These are phyloP conservation scores for Sinohyriopsis cumingii DNA, from an alignment of 2,888 invertebrate species.

Conservation along the genomic window DNA sequence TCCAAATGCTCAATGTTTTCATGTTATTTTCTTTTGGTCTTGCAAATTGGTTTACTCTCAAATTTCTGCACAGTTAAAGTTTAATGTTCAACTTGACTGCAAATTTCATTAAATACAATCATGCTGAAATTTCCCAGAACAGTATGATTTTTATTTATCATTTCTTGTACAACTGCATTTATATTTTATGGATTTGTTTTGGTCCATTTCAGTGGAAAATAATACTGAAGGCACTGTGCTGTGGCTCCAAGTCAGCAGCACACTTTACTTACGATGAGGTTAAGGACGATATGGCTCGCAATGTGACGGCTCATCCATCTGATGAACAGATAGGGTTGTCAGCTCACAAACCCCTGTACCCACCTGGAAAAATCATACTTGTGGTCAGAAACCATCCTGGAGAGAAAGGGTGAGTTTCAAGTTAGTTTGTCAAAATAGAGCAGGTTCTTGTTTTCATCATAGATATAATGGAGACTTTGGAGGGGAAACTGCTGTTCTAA, in stretches of 20 bases:
- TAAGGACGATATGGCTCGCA: conserved; percentile 50
- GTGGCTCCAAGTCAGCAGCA: conserved; percentile 56
- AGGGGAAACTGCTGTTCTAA: no score
- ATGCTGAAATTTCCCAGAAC: no score
- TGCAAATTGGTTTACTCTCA: background rate
- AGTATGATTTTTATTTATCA: no score
- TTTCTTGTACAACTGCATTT: no score
- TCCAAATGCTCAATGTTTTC: background rate
- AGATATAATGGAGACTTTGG: no score
- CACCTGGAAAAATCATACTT: conserved; percentile 89
- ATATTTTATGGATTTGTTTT: no score
- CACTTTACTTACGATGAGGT: conserved; percentile 50
- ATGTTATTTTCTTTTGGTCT: background rate
- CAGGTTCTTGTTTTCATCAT: no score
- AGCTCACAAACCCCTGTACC: conserved; percentile 84
- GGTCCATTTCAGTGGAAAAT: conserved; percentile 83
- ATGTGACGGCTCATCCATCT: conserved; percentile 69
- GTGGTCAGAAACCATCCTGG: conserved; percentile 88
- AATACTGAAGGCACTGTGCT: conserved; percentile 84
- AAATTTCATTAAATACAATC: no score
- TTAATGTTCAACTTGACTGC: no score
- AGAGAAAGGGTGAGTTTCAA: conserved; percentile 80
- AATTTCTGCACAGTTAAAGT: no score
- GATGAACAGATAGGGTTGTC: conserved; percentile 81
- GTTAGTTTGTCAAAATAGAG: background rate